Conservation (phyloP, 2,113 vertebrate species). For the Psophia crepitans region DNA sequence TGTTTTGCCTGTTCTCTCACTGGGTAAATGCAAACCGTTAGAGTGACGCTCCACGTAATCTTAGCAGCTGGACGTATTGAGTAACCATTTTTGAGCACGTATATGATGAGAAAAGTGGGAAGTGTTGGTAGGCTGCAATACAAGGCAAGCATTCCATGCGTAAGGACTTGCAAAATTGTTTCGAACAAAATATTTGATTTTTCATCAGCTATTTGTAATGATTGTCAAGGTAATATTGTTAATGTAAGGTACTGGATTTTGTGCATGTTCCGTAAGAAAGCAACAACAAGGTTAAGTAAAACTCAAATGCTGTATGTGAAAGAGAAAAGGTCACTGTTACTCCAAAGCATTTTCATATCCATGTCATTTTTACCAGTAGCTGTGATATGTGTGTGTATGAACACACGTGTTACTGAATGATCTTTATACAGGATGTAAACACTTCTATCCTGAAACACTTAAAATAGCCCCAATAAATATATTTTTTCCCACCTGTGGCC, state of each 20-base stretch:
- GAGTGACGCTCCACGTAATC: accelerated
- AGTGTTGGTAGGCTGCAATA: not conserved
- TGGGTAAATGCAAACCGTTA: not conserved
- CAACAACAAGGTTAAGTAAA: not conserved
- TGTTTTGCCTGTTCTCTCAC: not conserved
- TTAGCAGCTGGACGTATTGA: accelerated
- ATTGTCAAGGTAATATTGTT: not conserved
- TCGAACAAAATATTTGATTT: not conserved
- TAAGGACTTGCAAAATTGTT: not conserved
- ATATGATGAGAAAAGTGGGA: not conserved
- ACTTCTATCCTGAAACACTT: not conserved
- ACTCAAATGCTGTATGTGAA: not conserved
- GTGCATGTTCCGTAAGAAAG: not conserved
- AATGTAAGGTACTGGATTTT: not conserved
- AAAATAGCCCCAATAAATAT: not conserved
- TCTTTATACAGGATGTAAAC: not conserved
- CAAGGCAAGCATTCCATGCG: not conserved
- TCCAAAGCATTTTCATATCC: not conserved
- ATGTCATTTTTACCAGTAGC: not conserved
- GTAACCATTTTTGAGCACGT: not conserved
- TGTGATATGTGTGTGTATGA: not conserved
- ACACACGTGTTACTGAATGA: not conserved
- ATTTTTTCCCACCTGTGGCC: not conserved
- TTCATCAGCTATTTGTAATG: not conserved
- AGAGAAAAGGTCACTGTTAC: not conserved